Percentiles rank a stretch among this genome's conserved stretches.
Evolutionary conservation across 2,113 vertebrate species (phyloP).

Genomic region (Fulmarus glacialis): DNA sequence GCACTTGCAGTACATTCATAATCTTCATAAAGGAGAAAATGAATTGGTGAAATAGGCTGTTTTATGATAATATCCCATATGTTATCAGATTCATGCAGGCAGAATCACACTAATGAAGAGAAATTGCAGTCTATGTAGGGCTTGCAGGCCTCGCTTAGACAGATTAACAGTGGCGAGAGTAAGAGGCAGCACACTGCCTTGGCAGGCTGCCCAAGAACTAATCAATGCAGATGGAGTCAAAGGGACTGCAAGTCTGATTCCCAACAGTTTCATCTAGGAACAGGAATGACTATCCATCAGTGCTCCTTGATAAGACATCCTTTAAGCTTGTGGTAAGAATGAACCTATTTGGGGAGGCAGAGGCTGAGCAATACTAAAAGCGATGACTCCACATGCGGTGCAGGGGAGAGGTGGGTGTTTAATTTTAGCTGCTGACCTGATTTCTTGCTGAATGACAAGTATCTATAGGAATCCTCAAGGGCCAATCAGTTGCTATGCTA

Average conservation of each 20-base stretch:
- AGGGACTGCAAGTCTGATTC: conserved; percentile 69
- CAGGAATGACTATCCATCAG: conserved; percentile 53
- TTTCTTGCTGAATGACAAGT: conserved; percentile 75
- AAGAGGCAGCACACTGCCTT: conserved; percentile 62
- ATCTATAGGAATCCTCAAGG: conserved; percentile 63
- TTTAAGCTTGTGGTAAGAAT: conserved; percentile 45
- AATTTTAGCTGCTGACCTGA: conserved; percentile 81
- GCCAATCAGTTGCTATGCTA: conserved; percentile 65
- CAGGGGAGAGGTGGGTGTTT: conserved; percentile 61
- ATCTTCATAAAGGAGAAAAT: conserved; percentile 65
- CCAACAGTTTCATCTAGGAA: conserved; percentile 46
- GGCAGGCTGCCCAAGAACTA: conserved; percentile 74
- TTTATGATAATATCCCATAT: conserved; percentile 72
- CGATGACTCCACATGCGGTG: conserved; percentile 44
- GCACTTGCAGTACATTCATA: conserved; percentile 55
- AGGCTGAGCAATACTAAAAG: conserved; percentile 52
- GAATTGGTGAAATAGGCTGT: conserved; percentile 48
- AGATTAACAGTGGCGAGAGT: conserved; percentile 63
- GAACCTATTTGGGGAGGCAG: conserved; percentile 28
- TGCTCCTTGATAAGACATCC: conserved; percentile 62
- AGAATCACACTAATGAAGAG: conserved; percentile 74
- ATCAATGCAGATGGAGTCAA: conserved; percentile 80
- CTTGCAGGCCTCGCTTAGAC: conserved; percentile 55
- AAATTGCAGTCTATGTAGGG: conserved; percentile 73
- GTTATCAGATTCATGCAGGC: conserved; percentile 66